phyloP scores from a whole-genome alignment of 1,140 invertebrate genomes.

The Charaxes varanes region DNA sequence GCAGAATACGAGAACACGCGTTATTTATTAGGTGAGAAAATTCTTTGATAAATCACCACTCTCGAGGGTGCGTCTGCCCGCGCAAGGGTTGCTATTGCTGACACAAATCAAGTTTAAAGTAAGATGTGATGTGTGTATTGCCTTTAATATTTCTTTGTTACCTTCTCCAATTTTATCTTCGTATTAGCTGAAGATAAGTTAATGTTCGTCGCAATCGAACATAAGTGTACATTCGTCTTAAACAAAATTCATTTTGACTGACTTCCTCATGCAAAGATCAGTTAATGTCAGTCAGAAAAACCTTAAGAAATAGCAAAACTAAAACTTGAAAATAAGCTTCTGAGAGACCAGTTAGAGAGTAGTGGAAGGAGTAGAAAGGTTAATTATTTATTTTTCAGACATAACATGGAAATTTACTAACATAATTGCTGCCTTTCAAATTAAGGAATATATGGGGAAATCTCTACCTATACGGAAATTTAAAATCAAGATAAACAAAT shows the following conservation, averaged over 20 bases:
- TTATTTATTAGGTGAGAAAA: conserved; percentile 54
- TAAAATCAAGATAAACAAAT: no score
- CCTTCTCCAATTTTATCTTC: no score
- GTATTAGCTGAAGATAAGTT: no score
- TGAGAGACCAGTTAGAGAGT: conserved; percentile 44
- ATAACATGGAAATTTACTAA: no score
- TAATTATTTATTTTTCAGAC: neutral
- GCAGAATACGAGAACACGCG: conserved; percentile 20
- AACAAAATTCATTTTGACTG: no score
- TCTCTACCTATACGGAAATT: no score
- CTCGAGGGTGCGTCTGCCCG: conserved; percentile 23
- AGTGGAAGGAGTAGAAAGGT: conserved; percentile 47
- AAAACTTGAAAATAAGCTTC: conserved; percentile 74
- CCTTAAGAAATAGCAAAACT: conserved; percentile 84
- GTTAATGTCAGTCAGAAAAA: no score
- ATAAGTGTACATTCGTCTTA: no score
- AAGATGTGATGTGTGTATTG: conserved; percentile 14
- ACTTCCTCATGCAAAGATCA: no score
- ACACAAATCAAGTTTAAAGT: conserved; percentile 24
- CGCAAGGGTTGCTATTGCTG: conserved; percentile 33
- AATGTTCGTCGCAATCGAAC: no score
- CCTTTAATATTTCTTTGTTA: conserved; percentile 14
- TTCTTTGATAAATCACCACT: conserved; percentile 52
- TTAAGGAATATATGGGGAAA: no score
- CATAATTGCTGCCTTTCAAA: no score